Percentiles rank a stretch among this genome's conserved stretches.
phyloP scores from a whole-genome alignment of 2,797 vertebrate genomes.

The Acipenser transmontanus region DNA sequence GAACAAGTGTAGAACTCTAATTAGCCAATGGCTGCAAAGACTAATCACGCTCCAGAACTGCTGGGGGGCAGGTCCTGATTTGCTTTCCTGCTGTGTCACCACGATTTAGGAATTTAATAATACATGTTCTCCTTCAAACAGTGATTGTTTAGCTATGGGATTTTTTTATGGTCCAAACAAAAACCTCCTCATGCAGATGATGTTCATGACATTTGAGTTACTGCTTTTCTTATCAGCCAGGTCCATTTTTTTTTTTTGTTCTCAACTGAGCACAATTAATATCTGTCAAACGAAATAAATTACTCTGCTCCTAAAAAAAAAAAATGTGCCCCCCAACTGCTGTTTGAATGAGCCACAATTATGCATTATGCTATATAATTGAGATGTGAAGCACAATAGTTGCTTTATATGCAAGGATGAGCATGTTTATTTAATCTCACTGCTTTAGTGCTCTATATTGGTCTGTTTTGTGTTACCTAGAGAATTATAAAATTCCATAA shows the following conservation, averaged over 20 bases:
- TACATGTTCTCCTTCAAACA: constrained; percentile 33
- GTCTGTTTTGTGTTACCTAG: neutral
- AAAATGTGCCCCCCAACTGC: constrained; percentile 26
- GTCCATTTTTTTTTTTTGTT: constrained; percentile 30
- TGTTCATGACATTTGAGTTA: constrained; percentile 25
- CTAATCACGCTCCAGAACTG: constrained; percentile 26
- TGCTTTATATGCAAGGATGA: constrained; percentile 8
- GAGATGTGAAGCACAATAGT: constrained; percentile 3
- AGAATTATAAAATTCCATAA: neutral
- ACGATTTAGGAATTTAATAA: constrained; percentile 36
- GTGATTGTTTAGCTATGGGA: constrained; percentile 21
- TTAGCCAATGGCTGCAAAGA: constrained; percentile 27
- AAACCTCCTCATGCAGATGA: constrained; percentile 25
- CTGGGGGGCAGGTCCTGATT: constrained; percentile 28
- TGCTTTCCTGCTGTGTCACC: constrained; percentile 20
- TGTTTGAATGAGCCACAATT: constrained; percentile 42
- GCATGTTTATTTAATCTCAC: neutral
- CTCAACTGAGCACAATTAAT: constrained; percentile 40
- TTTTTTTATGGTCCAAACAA: constrained; percentile 22
- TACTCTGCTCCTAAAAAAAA: constrained; percentile 33
- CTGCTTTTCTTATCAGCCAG: constrained; percentile 38
- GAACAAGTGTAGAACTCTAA: constrained; percentile 24
- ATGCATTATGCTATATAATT: constrained; percentile 24
- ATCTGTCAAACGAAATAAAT: constrained; percentile 46
- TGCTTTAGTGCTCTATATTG: neutral